These are phyloP conservation scores for Xylocampa areola DNA, from an alignment of 2,888 invertebrate genomes.

Conservation along the genomic window DNA sequence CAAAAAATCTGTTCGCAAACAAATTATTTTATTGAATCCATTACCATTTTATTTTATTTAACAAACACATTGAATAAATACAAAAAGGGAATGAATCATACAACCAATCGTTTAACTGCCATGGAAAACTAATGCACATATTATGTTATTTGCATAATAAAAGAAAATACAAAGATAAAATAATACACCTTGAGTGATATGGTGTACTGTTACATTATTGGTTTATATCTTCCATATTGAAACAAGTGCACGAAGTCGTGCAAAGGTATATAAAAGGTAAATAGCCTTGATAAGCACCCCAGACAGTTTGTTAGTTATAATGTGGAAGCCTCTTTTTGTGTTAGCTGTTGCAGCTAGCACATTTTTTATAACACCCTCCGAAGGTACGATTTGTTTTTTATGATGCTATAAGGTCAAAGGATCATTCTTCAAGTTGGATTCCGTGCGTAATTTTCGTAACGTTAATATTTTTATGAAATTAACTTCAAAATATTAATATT, in stretches of 20 bases:
- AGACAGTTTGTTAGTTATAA: conserved; percentile 57
- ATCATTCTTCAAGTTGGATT: too few species aligned
- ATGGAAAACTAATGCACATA: conserved; percentile 12
- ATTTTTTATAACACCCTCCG: conserved; percentile 44
- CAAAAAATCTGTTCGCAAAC: too few species aligned
- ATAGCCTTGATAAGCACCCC: conserved; percentile 50
- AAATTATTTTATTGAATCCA: too few species aligned
- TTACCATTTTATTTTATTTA: too few species aligned
- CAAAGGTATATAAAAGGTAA: conserved; percentile 68
- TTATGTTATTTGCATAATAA: background rate
- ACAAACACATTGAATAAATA: too few species aligned
- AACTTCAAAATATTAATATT: too few species aligned
- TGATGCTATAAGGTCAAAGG: background rate
- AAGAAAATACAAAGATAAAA: conserved; percentile 8
- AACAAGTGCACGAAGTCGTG: conserved; percentile 66
- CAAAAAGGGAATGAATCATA: conserved; percentile 7
- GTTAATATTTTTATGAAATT: too few species aligned
- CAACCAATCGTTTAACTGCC: conserved; percentile 1
- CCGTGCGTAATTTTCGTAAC: too few species aligned
- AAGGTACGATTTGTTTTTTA: conserved; percentile 54
- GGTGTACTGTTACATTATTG: conserved; percentile 24
- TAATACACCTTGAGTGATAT: conserved; percentile 9
- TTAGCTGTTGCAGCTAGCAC: conserved; percentile 58
- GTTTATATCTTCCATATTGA: conserved; percentile 53
- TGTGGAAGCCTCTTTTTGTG: conserved; percentile 67